Conservation (phyloP, 2,888 invertebrate genomes). For the Tipula unca region DNA sequence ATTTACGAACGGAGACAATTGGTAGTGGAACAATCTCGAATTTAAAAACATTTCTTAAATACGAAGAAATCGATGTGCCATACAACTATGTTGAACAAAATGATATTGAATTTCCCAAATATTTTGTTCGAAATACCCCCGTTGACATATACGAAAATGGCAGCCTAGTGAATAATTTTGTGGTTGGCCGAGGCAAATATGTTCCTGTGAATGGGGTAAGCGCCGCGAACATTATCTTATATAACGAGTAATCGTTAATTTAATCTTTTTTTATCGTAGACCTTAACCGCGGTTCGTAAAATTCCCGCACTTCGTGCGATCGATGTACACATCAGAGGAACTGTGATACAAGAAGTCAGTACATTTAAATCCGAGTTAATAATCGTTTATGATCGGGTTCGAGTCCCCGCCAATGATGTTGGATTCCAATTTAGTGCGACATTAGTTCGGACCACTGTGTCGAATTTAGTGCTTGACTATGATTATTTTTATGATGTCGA, state of each 20-base stretch:
- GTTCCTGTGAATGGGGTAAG: neutral
- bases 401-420: neutral
- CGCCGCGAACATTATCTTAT: neutral
- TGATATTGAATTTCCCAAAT: neutral
- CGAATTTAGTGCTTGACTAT: neutral
- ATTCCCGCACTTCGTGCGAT: neutral
- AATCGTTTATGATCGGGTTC: slow-evolving; percentile 9
- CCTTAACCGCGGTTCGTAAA: neutral
- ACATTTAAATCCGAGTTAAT: neutral
- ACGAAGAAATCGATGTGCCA: neutral
- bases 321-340: neutral
- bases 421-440: neutral
- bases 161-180: neutral
- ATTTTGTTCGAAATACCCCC: neutral
- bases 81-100: neutral
- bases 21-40: neutral
- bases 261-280: neutral
- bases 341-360: neutral
- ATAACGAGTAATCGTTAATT: neutral
- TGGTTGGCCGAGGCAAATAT: neutral
- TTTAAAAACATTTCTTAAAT: neutral
- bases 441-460: neutral
- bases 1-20: neutral
- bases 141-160: neutral
- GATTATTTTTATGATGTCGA: neutral